Percentiles rank a stretch among this genome's conserved stretches.
Evolutionary conservation across 1,140 invertebrate species (phyloP).

Genomic region (Pantala flavescens): DNA sequence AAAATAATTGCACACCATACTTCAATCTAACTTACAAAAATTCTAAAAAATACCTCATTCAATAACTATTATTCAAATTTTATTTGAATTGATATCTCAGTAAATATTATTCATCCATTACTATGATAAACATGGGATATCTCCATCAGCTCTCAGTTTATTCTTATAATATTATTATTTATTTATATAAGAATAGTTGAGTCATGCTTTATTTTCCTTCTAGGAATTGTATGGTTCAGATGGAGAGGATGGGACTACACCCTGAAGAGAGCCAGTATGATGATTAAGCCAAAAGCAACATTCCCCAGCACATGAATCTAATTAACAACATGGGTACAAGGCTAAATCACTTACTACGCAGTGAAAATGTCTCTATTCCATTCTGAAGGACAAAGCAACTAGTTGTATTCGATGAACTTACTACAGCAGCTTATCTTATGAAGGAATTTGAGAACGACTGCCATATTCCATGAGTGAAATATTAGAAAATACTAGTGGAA

Average conservation of each 20-base stretch:
- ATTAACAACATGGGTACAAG: not conserved
- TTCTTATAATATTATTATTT: too few relatives aligned
- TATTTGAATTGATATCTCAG: too few relatives aligned
- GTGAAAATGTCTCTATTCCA: not conserved
- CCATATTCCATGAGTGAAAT: not conserved
- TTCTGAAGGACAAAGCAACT: constrained; percentile 9
- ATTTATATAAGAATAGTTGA: too few relatives aligned
- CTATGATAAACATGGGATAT: too few relatives aligned
- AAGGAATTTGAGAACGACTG: constrained; percentile 1
- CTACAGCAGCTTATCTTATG: not conserved
- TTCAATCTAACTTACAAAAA: too few relatives aligned
- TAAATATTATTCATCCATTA: too few relatives aligned
- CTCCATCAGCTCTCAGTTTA: too few relatives aligned
- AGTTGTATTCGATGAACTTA: constrained; percentile 10
- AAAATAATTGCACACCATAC: too few relatives aligned
- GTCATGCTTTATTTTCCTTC: constrained; percentile 19
- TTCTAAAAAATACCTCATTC: too few relatives aligned
- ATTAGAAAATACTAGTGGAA: not conserved
- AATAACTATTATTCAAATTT: too few relatives aligned
- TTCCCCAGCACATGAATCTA: constrained; percentile 37
- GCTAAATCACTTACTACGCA: not conserved
- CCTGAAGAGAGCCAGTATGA: constrained; percentile 76
- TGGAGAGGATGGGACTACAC: constrained; percentile 92
- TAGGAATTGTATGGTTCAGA: constrained; percentile 85
- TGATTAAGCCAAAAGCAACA: constrained; percentile 71